A percentile compares a stretch with the other conserved stretches of the same genome.
Evolutionary conservation across 2,888 invertebrate species (phyloP).

Genomic region (Apamea epomidion): DNA sequence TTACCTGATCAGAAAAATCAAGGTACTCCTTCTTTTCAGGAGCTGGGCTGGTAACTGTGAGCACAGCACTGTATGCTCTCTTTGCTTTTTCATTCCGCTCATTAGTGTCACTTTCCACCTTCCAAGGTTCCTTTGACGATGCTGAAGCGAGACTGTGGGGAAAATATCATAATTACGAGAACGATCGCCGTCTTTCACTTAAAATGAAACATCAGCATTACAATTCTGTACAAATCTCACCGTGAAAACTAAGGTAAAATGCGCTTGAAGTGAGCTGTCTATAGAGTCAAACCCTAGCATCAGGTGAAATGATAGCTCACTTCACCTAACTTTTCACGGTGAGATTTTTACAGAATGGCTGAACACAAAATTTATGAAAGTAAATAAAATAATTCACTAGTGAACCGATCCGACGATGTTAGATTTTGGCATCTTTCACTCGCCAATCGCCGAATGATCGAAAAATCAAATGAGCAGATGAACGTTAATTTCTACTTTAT

Average conservation of each 20-base stretch:
- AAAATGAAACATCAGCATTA: too few relatives aligned
- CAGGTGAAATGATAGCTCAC: too few relatives aligned
- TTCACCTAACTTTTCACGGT: too few relatives aligned
- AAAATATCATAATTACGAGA: slow-evolving; percentile 40
- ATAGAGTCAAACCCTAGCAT: too few relatives aligned
- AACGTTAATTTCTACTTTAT: neutral
- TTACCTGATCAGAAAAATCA: slow-evolving; percentile 93
- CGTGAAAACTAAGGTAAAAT: too few relatives aligned
- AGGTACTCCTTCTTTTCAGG: slow-evolving; percentile 94
- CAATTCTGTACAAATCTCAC: too few relatives aligned
- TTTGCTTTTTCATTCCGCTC: slow-evolving; percentile 96
- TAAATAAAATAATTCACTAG: neutral
- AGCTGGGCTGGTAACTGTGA: slow-evolving; percentile 96
- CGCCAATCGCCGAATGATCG: neutral
- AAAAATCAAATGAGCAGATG: neutral
- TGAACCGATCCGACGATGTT: neutral
- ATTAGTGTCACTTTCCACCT: slow-evolving; percentile 93
- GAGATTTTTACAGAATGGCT: too few relatives aligned
- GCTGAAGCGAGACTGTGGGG: slow-evolving; percentile 90
- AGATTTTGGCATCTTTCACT: neutral
- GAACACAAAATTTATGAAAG: neutral
- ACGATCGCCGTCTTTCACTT: neutral
- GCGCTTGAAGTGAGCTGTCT: too few relatives aligned
- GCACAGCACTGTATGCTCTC: slow-evolving; percentile 95
- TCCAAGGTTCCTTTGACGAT: slow-evolving; percentile 95